Evolutionary conservation across 2,888 invertebrate species (phyloP).

Genomic region (Melinopterus prodromus): DNA sequence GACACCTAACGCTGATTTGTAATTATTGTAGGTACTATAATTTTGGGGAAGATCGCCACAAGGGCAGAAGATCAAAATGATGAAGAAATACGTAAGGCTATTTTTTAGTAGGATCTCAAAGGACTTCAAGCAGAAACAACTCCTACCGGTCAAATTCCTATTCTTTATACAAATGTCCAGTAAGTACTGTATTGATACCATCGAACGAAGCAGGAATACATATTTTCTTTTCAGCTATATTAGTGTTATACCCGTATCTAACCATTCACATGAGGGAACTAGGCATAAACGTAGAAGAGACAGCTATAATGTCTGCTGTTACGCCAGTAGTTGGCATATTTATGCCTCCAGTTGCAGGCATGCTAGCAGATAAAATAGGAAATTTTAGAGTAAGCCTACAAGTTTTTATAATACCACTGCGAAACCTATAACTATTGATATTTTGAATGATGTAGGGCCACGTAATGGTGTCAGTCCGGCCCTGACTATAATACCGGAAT

Average conservation of each 20-base stretch:
- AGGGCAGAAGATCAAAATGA: background rate
- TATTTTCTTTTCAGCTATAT: constrained; percentile 66
- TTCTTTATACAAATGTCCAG: constrained; percentile 83
- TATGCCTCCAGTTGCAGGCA: constrained; percentile 80
- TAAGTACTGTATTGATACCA: constrained; percentile 59
- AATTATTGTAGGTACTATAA: background rate
- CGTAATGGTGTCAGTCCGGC: too few relatives aligned
- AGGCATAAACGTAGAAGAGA: constrained; percentile 81
- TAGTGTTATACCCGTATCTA: constrained; percentile 80
- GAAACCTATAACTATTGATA: too few relatives aligned
- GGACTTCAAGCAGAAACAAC: constrained; percentile 76
- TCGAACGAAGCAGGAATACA: constrained; percentile 43
- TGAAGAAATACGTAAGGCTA: constrained; percentile 64
- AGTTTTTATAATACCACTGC: too few relatives aligned
- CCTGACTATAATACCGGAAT: too few relatives aligned
- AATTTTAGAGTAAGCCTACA: constrained; percentile 73
- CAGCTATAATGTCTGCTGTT: constrained; percentile 81
- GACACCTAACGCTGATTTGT: too few relatives aligned
- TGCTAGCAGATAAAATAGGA: constrained; percentile 81
- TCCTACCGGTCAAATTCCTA: constrained; percentile 76
- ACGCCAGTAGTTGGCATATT: constrained; percentile 79
- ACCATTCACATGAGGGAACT: constrained; percentile 83
- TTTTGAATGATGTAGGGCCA: too few relatives aligned
- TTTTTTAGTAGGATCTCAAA: constrained; percentile 73
- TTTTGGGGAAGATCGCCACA: background rate